These are phyloP conservation scores for Dermatophagoides farinae DNA, from an alignment of 1,140 invertebrate genomes.

Conservation along the genomic window DNA sequence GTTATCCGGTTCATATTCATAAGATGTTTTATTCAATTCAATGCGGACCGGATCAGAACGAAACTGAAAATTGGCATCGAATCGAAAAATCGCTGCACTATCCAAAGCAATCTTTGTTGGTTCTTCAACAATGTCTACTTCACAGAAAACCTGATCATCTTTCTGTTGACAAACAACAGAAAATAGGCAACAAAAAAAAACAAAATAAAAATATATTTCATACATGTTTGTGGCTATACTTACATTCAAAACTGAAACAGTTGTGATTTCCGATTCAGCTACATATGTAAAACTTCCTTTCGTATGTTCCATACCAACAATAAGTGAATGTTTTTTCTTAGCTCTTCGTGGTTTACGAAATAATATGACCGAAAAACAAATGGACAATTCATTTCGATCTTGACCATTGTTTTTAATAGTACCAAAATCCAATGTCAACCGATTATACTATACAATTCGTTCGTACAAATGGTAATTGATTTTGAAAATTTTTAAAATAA, in stretches of 20 bases:
- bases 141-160: constrained; percentile 3
- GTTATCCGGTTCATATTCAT: constrained; percentile 11
- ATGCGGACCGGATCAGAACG: constrained; percentile 16
- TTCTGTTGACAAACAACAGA: too few species aligned
- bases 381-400: constrained; percentile 14
- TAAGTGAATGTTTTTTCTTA: constrained; percentile 25
- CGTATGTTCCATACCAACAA: constrained; percentile 30
- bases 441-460: constrained; percentile 26
- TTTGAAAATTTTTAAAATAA: not conserved
- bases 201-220: not conserved
- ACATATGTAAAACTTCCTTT: constrained; percentile 28
- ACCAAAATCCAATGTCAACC: constrained; percentile 27
- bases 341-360: constrained; percentile 22
- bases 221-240: not conserved
- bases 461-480: constrained; percentile 6
- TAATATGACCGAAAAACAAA: constrained; percentile 26
- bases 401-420: constrained; percentile 22
- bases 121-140: constrained; percentile 15
- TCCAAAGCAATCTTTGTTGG: constrained; percentile 16
- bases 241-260: constrained; percentile 5
- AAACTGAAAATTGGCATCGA: constrained; percentile 14
- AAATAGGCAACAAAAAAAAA: constrained; percentile 4
- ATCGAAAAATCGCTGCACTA: constrained; percentile 16
- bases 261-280: constrained; percentile 24
- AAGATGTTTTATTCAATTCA: constrained; percentile 9